Base-by-base conservation (phyloP, 2,113 vertebrate genomes). In the Megaleporinus macrocephalus region DNA sequence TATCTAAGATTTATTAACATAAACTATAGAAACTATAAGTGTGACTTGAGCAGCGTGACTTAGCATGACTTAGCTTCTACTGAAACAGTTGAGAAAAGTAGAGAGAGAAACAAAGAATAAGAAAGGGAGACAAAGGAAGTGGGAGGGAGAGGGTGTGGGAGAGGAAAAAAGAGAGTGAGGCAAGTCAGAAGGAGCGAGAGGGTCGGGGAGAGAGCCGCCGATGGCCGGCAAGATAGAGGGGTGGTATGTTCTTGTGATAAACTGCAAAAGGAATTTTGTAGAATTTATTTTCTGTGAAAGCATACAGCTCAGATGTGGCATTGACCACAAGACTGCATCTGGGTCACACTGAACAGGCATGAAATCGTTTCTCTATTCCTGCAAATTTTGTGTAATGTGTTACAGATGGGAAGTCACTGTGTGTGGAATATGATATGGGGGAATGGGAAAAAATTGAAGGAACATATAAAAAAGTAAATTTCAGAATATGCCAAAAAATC, bases 201-300 rank as follows among this genome's bases (percentile, higher is more conserved):
- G 15, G 26, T 33, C 53, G 61, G 24, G 59, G 13, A 75, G 6
- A 85, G 36, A 49, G 22, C 22, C 26, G 18, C n/a, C n/a, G 22
- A 47, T 20, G 12, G 36, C 68, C 49, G 53, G 41, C 51, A 15
- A 22, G 4, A 16, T 11, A 4, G 15, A 4, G 51, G 16, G 51
- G 18, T 2, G 16, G 1, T 11, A 1, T 11, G 1, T 10, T 4
- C 41, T 55, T n/a, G 1, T 74, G 85, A 85, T 81, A 68, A 83
- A 76, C 55, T 44, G 27, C n/a, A 73, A 62, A 41, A 57, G 74
- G 57, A 77, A n/a, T n/a, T n/a, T n/a, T n/a, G n/a, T n/a, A n/a
- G 55, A 71, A 88, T 36, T 44, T 44, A 11, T 11, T 44, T 44
- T 11, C 41, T 44, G 41, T 11, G 5, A 44, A 9, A 44, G 41